Conservation (phyloP, 2,797 vertebrate species). For the Gorsachius magnificus region DNA sequence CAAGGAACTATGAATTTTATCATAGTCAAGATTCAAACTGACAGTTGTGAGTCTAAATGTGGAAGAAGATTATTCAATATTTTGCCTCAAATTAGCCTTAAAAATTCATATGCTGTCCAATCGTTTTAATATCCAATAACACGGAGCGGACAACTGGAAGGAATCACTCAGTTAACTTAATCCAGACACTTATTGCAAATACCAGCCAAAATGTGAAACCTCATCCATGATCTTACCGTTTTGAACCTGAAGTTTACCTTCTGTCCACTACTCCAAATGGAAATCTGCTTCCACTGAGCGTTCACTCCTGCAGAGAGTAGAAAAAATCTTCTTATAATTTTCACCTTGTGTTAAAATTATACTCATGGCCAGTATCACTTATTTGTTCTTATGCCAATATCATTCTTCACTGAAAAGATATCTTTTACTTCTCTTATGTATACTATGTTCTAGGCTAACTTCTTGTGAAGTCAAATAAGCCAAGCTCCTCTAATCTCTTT, state of each 20-base stretch:
- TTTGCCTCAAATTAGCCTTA: not conserved
- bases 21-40: not conserved
- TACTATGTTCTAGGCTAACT: not conserved
- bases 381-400: not conserved
- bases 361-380: not conserved
- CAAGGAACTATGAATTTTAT: not conserved
- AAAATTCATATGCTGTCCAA: not conserved
- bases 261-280: not conserved
- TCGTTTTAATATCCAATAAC: not conserved
- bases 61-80: not conserved
- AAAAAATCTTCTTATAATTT: not conserved
- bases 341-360: not conserved
- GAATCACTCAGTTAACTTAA: not conserved
- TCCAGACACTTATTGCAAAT: not conserved
- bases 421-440: not conserved
- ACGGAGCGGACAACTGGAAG: not conserved
- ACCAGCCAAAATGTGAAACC: not conserved
- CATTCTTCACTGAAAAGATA: not conserved
- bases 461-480: not conserved
- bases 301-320: not conserved
- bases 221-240: not conserved
- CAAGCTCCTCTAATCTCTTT: not conserved
- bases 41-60: not conserved
- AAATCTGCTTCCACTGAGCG: not conserved
- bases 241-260: not conserved